Evolutionary conservation across 2,113 vertebrate genomes (phyloP).

Genomic region (Mastomys natalensis): DNA sequence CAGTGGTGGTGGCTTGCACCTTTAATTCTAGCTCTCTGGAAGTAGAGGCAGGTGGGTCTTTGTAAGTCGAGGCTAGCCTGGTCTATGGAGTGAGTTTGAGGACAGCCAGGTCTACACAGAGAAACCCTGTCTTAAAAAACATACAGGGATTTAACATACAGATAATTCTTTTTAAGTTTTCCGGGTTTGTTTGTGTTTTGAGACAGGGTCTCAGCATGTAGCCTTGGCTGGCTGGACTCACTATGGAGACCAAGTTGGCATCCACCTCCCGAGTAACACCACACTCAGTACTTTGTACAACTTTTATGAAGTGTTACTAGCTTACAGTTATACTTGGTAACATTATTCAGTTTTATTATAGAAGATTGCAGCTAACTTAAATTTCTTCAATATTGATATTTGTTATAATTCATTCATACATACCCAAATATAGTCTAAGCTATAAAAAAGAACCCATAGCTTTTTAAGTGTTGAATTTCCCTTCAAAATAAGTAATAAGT

Average conservation of each 20-base stretch:
- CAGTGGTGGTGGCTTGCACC: background rate
- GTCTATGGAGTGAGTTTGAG: background rate
- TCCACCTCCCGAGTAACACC: background rate
- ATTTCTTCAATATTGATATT: conserved; percentile 14
- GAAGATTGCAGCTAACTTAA: conserved; percentile 23
- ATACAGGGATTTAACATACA: background rate
- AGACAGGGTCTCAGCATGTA: background rate
- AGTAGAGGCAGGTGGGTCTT: background rate
- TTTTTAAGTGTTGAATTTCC: background rate
- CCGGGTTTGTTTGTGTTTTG: background rate
- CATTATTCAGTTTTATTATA: background rate
- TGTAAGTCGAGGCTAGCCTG: background rate
- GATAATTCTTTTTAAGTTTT: background rate
- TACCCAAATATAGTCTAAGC: background rate
- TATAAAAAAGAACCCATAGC: background rate
- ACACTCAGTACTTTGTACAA: background rate
- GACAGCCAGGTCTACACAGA: background rate
- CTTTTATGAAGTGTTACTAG: conserved; percentile 38
- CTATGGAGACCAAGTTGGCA: background rate
- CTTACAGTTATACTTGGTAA: background rate
- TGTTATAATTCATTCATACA: background rate
- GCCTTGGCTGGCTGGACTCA: background rate
- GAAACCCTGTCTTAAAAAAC: background rate
- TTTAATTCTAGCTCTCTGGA: background rate
- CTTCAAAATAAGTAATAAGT: background rate